These are phyloP conservation scores for Rhinolophus sinicus DNA, from an alignment of 2,113 vertebrate species.

Conservation along the genomic window DNA sequence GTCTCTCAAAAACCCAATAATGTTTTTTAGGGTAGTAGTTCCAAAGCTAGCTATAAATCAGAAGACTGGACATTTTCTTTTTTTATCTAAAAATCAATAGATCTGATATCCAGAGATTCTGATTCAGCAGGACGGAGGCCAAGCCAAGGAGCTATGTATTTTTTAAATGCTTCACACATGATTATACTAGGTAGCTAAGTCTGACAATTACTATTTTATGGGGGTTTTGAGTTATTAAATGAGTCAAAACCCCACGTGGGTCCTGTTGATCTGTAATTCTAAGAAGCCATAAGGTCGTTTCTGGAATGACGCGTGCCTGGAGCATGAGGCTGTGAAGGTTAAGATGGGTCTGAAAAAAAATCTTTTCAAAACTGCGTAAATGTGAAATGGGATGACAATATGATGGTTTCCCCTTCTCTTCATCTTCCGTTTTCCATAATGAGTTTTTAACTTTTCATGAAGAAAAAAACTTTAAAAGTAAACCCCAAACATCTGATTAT, in stretches of 20 bases:
- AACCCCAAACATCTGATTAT: neutral
- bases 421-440: neutral
- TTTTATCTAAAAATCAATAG: neutral
- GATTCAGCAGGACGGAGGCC: neutral
- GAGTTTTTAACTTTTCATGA: neutral
- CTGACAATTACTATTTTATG: neutral
- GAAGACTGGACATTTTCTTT: neutral
- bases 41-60: constrained; percentile 35
- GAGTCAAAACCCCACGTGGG: neutral
- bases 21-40: neutral
- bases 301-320: neutral
- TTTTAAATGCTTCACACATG: neutral
- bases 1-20: constrained; percentile 17
- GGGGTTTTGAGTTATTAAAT: neutral
- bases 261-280: neutral
- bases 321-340: neutral
- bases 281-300: neutral
- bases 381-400: neutral
- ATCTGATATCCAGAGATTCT: constrained; percentile 11
- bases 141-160: neutral
- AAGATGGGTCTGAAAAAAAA: neutral
- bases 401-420: neutral
- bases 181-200: neutral
- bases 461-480: neutral
- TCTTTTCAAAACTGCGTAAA: neutral